Evolutionary conservation across 2,888 invertebrate species (phyloP).

Genomic region (Eubasilissa splendida): DNA sequence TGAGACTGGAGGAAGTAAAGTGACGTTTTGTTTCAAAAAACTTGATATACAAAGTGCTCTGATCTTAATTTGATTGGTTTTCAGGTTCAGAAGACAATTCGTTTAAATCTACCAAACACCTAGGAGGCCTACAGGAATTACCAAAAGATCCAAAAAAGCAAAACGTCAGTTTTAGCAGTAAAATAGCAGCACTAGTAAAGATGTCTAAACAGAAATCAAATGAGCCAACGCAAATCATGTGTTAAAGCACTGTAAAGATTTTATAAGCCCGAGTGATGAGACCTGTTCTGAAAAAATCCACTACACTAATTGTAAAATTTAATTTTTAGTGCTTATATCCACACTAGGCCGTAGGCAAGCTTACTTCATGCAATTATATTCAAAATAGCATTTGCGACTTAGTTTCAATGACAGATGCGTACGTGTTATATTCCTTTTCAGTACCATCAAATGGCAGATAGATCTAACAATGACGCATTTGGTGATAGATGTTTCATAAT

Average conservation of each 20-base stretch:
- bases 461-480: too few species aligned
- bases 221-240: constrained; percentile 25
- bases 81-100: constrained; percentile 68
- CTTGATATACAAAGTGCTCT: too few species aligned
- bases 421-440: too few species aligned
- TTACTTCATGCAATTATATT: background rate
- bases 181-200: constrained; percentile 46
- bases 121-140: constrained; percentile 62
- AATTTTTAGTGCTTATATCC: background rate
- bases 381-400: too few species aligned
- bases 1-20: too few species aligned
- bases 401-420: too few species aligned
- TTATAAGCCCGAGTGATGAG: background rate
- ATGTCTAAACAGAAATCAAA: constrained; percentile 51
- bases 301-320: background rate
- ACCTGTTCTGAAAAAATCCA: background rate
- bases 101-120: constrained; percentile 60
- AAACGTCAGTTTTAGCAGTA: constrained; percentile 36
- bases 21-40: too few species aligned
- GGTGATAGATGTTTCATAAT: too few species aligned
- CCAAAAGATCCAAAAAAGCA: constrained; percentile 10
- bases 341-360: background rate
- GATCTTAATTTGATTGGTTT: constrained; percentile 28
- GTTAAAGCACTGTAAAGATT: background rate
- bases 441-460: too few species aligned